Evolutionary conservation across 2,113 vertebrate species (phyloP).

Genomic region (Chauna torquata): DNA sequence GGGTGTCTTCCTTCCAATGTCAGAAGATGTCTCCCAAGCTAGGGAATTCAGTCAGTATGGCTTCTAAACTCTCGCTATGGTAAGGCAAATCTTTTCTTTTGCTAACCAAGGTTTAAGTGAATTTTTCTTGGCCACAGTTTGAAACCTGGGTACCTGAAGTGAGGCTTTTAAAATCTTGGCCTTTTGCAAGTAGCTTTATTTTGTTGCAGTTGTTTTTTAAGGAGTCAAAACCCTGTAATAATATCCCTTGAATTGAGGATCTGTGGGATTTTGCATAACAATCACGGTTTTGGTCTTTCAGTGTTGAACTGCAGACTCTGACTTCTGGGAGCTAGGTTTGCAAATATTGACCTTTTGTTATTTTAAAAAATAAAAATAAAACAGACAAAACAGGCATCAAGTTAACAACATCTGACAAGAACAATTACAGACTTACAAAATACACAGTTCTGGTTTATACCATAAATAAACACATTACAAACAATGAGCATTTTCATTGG

Average conservation of each 20-base stretch:
- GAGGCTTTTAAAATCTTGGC: not conserved
- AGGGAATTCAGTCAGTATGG: conserved; percentile 72
- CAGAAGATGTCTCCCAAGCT: not conserved
- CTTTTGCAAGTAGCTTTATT: not conserved
- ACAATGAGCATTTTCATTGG: conserved; percentile 68
- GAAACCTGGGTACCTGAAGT: not conserved
- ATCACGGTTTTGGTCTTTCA: not conserved
- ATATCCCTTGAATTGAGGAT: not conserved
- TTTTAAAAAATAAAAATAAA: conserved; percentile 7
- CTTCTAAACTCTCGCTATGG: conserved; percentile 67
- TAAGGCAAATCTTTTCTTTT: conserved; percentile 76
- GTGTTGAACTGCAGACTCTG: not conserved
- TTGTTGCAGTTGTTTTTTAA: not conserved
- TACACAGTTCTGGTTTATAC: conserved; percentile 44
- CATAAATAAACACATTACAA: conserved; percentile 75
- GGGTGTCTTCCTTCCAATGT: not conserved
- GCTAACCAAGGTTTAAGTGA: conserved; percentile 32
- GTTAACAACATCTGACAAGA: conserved; percentile 64
- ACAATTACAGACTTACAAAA: conserved; percentile 69
- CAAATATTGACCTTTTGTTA: conserved; percentile 49
- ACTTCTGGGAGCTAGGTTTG: conserved; percentile 42
- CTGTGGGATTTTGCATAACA: conserved; percentile 12
- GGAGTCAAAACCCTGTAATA: not conserved
- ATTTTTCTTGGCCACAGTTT: conserved; percentile 49
- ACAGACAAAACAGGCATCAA: conserved; percentile 62